Conservation (phyloP, 2,888 invertebrate genomes). For the Oasisia sp. region DNA sequence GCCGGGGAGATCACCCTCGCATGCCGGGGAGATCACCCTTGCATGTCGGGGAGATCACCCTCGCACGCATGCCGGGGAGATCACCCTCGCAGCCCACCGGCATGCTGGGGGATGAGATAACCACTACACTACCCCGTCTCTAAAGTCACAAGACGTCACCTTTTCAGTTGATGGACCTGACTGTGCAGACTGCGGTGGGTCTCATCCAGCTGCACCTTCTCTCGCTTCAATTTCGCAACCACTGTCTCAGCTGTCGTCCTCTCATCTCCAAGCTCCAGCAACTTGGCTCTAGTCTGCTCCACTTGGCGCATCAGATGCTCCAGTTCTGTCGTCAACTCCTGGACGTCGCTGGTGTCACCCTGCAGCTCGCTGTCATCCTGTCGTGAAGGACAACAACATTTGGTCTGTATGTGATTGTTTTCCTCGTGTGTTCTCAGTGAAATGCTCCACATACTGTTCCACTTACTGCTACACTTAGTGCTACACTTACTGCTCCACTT, state of each 20-base stretch:
- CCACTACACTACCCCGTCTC: too few relatives aligned
- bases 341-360: constrained; percentile 46
- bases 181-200: constrained; percentile 45
- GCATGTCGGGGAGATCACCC: too few relatives aligned
- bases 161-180: neutral
- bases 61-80: too few relatives aligned
- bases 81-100: too few relatives aligned
- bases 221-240: constrained; percentile 49
- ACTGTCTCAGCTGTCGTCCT: constrained; percentile 54
- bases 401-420: too few relatives aligned
- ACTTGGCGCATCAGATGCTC: constrained; percentile 45
- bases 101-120: too few relatives aligned
- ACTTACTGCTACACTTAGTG: too few relatives aligned
- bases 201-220: constrained; percentile 55
- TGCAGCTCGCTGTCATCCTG: constrained; percentile 50
- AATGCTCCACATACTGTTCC: too few relatives aligned
- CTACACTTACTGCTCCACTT: too few relatives aligned
- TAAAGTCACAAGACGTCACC: neutral
- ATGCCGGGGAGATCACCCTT: too few relatives aligned
- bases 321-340: constrained; percentile 49
- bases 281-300: constrained; percentile 52
- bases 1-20: too few relatives aligned
- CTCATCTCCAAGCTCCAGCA: constrained; percentile 51
- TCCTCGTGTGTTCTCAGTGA: neutral
- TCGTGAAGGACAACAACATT: neutral